Evolutionary conservation across 2,888 invertebrate genomes (phyloP), one percentile per base, ranked within the genome.

Genomic region (Macropis europaea): DNA sequence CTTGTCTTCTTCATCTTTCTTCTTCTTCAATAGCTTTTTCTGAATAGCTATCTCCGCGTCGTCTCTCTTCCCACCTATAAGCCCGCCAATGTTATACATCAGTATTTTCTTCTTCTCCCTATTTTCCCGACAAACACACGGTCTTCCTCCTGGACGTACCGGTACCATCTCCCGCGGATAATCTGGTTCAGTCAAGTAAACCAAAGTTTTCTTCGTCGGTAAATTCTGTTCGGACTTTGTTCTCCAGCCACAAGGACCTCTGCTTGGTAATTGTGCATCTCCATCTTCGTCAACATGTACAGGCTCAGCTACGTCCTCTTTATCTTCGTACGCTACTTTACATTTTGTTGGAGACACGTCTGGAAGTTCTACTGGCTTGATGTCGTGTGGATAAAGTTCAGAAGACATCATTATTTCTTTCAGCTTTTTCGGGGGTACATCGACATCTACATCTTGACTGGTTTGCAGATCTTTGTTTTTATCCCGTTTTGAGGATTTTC

Each of bases 101-200:
- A 84, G 38, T 2, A 73, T 72, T 38, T 87, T 87, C 15, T 82
- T 84, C 2, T 81, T 84, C 2, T 80, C 84, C 15, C 86, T 80
- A 34, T 84, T 87, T 40, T 87, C 86, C 0, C 87, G 85, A 67
- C 88, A 89, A n/a, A 56, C 4, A 40, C 88, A 89, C 0, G 84
- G 74, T 34, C 77, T 81, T 7, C 87, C 88, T 3, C 85, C 88
- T 3, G 77, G 53, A 6, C 82, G 76, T 11, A 86, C 74, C 1
- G 84, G 64, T 5, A 88, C 45, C 2, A 48, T 82, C 47, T 83
- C 80, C 4, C 83, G 38, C 1, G 84, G 82, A 13, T 81, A 75
- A 3, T 73, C 73, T 1, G 76, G 83, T 6, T 87, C 79, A 0
- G 50, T 72, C 1, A 88, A 76, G 38, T 88, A 84, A 3, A 77